Conservation (phyloP, 2,113 vertebrate genomes). For the Piliocolobus tephrosceles region DNA sequence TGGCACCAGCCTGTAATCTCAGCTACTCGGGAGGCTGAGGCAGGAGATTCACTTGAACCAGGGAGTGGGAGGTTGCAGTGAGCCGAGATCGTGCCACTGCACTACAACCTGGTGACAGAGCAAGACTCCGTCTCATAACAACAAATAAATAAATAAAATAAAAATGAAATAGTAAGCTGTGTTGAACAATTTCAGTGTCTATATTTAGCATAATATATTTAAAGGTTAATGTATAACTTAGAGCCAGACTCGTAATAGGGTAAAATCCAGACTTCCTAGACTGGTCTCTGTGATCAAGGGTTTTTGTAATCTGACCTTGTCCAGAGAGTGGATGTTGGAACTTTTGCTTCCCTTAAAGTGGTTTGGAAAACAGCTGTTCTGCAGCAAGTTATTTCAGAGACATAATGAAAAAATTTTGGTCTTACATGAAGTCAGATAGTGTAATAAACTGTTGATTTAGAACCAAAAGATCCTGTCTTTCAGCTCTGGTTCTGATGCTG, state of each 20-base stretch:
- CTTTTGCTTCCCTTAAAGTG: conserved; percentile 25
- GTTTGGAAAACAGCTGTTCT: background rate
- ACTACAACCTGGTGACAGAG: no score
- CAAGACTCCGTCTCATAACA: no score
- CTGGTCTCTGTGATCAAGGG: background rate
- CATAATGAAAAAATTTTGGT: background rate
- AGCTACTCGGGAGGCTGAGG: no score
- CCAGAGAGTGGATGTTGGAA: conserved; percentile 35
- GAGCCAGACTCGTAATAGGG: background rate
- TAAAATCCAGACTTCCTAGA: background rate
- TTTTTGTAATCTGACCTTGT: conserved; percentile 35
- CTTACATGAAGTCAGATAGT: background rate
- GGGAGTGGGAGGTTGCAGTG: no score
- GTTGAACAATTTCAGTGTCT: background rate
- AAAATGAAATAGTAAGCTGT: background rate
- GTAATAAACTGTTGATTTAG: background rate
- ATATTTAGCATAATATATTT: background rate
- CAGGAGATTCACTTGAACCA: no score
- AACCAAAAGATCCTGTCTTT: background rate
- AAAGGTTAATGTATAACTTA: background rate
- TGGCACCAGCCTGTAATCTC: no score
- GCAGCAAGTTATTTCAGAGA: conserved; percentile 37
- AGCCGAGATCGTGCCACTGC: no score
- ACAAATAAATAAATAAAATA: no score
- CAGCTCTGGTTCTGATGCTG: background rate